phyloP scores from a whole-genome alignment of 2,113 vertebrate species.

The Stercorarius parasiticus region DNA sequence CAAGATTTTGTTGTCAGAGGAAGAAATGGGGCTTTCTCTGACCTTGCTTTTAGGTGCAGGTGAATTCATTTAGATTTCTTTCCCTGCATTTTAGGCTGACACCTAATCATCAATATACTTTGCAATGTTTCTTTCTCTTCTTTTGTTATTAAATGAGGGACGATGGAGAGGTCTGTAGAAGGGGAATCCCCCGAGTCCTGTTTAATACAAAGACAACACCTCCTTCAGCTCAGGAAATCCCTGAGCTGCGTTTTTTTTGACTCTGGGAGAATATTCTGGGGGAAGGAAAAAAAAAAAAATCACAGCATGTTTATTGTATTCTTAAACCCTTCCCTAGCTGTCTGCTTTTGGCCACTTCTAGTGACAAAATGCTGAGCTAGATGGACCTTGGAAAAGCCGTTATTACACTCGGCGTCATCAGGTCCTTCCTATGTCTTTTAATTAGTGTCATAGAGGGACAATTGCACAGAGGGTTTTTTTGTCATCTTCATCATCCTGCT shows the following conservation, averaged over 20 bases:
- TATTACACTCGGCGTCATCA: rapidly evolving
- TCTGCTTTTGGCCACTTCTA: background rate
- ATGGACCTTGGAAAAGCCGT: background rate
- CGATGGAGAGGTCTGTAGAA: slow-evolving; percentile 8
- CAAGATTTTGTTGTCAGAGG: background rate
- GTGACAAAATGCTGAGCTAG: background rate
- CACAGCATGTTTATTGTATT: background rate
- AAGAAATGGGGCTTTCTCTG: background rate
- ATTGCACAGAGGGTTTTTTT: background rate
- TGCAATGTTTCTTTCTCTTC: background rate
- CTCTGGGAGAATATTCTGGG: background rate
- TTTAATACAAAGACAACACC: slow-evolving; percentile 6
- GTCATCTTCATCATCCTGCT: background rate
- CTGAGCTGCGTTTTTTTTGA: background rate
- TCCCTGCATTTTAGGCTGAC: background rate
- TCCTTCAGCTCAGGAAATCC: slow-evolving; percentile 51
- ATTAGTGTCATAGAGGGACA: rapidly evolving
- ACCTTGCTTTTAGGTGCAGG: background rate
- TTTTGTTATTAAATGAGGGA: background rate
- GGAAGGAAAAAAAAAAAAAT: rapidly evolving
- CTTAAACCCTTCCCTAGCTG: background rate
- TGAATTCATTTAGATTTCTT: slow-evolving; percentile 8
- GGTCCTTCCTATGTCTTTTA: background rate
- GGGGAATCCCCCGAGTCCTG: background rate
- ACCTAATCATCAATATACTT: background rate